A percentile compares a stretch with the other conserved stretches of the same genome.
Evolutionary conservation across 2,113 vertebrate species (phyloP).

Genomic region (Girardinichthys multiradiatus): DNA sequence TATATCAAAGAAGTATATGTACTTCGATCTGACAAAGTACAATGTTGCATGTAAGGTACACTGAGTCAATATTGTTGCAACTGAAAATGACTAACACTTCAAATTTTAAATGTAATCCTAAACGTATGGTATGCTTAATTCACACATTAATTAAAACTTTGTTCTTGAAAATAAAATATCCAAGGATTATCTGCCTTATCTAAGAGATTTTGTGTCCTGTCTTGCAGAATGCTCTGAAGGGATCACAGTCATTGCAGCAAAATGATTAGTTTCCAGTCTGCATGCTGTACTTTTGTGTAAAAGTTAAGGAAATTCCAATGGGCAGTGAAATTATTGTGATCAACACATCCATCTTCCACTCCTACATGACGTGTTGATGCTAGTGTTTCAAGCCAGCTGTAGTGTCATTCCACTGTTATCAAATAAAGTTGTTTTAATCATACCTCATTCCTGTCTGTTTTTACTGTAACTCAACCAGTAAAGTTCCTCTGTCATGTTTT

Average conservation of each 20-base stretch:
- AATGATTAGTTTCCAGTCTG: constrained; percentile 31
- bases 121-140: not conserved
- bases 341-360: constrained; percentile 15
- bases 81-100: no score
- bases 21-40: no score
- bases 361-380: constrained; percentile 16
- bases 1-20: not conserved
- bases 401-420: constrained; percentile 68
- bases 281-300: constrained; percentile 14
- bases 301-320: constrained; percentile 39
- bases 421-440: constrained; percentile 62
- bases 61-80: no score
- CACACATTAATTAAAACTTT: not conserved
- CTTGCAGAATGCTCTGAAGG: constrained; percentile 54
- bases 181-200: not conserved
- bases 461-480: not conserved
- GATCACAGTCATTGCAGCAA: constrained; percentile 55
- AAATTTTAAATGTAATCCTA: no score
- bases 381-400: constrained; percentile 20
- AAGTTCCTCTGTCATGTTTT: not conserved
- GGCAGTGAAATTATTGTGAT: constrained; percentile 7
- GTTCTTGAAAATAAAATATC: not conserved
- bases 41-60: not conserved
- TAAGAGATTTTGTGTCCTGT: constrained; percentile 11
- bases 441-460: no score